Evolutionary conservation across 2,113 vertebrate species (phyloP).

Genomic region (Podarcis raffonei): DNA sequence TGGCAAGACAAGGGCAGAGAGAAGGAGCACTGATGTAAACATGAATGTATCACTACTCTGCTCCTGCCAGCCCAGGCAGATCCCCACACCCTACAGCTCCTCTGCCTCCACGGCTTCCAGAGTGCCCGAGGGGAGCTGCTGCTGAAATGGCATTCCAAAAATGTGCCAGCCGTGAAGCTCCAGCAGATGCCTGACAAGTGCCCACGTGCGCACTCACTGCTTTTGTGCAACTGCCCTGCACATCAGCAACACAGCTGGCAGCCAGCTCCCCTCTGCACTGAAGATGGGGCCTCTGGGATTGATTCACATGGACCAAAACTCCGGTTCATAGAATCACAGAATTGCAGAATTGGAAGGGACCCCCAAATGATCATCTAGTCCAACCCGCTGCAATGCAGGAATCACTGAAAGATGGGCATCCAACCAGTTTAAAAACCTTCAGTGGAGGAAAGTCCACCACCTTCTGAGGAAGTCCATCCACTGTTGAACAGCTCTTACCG

Average conservation of each 20-base stretch:
- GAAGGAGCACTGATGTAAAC: background rate
- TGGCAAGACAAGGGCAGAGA: background rate
- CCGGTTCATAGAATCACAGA: no score
- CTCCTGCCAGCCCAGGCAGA: background rate
- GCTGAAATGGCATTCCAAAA: background rate
- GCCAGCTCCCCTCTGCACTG: no score
- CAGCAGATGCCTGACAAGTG: background rate
- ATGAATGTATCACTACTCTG: background rate
- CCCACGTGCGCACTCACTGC: background rate
- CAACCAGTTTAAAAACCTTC: no score
- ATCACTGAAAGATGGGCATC: no score
- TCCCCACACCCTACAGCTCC: background rate
- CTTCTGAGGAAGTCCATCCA: no score
- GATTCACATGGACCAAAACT: background rate
- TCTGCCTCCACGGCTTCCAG: background rate
- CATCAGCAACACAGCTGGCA: background rate
- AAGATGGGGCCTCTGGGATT: background rate
- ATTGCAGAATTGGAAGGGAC: no score
- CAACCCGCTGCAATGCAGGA: no score
- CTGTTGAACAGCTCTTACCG: no score
- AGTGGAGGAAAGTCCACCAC: no score
- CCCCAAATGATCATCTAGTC: no score
- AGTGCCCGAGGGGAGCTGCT: background rate
- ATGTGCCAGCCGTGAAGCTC: background rate
- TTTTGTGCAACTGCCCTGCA: background rate